A percentile compares a stretch with the other conserved stretches of the same genome.
phyloP scores from a whole-genome alignment of 2,888 invertebrate genomes.

The Sepioteuthis lessoniana region DNA sequence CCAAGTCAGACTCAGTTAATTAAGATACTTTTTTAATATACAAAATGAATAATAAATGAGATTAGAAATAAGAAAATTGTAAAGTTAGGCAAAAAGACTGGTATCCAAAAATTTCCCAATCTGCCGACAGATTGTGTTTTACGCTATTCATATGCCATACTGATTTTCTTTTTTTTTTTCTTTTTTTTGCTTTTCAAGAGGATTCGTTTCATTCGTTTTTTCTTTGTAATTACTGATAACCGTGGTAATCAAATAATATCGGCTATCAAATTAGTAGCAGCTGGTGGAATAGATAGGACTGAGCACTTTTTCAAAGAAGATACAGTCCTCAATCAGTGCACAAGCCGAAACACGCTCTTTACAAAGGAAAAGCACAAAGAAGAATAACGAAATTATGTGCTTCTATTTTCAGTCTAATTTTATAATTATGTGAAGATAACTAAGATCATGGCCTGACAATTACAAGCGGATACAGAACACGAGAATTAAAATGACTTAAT shows the following conservation, averaged over 20 bases:
- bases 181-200: not conserved
- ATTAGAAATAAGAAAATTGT: not conserved
- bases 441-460: not conserved
- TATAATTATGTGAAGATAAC: not conserved
- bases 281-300: not conserved
- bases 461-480: not conserved
- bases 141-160: not conserved
- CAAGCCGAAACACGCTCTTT: not conserved
- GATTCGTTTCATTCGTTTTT: not conserved
- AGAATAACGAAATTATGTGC: not conserved
- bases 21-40: not conserved
- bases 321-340: not conserved
- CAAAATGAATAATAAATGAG: not conserved
- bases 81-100: not conserved
- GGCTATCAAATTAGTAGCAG: not conserved
- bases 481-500: not conserved
- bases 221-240: not conserved
- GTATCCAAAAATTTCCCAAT: not conserved
- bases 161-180: not conserved
- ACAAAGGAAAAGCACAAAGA: too few relatives aligned
- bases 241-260: not conserved
- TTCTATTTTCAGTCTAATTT: not conserved
- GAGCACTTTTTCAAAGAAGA: not conserved
- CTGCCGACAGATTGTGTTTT: not conserved
- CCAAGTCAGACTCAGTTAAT: not conserved